A percentile compares a stretch with the other conserved stretches of the same genome.
These are phyloP conservation scores for Odocoileus virginianus DNA, from an alignment of 2,113 vertebrate species.

Conservation along the genomic window DNA sequence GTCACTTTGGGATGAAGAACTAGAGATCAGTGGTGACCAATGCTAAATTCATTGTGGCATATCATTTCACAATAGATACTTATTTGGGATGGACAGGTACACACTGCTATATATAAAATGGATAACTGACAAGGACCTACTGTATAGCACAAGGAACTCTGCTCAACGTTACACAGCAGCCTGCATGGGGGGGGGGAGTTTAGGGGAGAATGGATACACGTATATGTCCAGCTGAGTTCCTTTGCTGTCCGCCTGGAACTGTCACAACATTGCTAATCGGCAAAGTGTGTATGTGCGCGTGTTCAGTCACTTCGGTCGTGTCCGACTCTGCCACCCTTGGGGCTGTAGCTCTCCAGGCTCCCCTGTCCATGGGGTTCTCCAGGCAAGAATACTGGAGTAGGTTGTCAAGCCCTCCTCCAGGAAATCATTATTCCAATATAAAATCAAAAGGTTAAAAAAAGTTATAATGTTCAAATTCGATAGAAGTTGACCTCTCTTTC, in stretches of 20 bases:
- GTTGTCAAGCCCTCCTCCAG: neutral
- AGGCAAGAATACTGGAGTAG: neutral
- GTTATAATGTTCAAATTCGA: neutral
- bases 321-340: neutral
- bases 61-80: neutral
- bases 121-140: neutral
- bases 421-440: neutral
- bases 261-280: neutral
- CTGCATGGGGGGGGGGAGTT: neutral
- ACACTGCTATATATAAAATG: neutral
- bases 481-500: neutral
- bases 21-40: neutral
- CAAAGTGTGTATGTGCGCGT: fast-evolving
- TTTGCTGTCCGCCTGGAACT: neutral
- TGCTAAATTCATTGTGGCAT: neutral
- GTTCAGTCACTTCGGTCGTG: fast-evolving
- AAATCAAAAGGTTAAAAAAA: neutral
- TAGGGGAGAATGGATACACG: neutral
- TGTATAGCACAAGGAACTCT: neutral
- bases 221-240: neutral
- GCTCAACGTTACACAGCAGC: neutral
- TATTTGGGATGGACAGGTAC: neutral
- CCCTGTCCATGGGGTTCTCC: neutral
- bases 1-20: neutral
- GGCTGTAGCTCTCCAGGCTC: neutral